Evolutionary conservation across 2,113 vertebrate genomes (phyloP).

Genomic region (Ciconia boyciana): DNA sequence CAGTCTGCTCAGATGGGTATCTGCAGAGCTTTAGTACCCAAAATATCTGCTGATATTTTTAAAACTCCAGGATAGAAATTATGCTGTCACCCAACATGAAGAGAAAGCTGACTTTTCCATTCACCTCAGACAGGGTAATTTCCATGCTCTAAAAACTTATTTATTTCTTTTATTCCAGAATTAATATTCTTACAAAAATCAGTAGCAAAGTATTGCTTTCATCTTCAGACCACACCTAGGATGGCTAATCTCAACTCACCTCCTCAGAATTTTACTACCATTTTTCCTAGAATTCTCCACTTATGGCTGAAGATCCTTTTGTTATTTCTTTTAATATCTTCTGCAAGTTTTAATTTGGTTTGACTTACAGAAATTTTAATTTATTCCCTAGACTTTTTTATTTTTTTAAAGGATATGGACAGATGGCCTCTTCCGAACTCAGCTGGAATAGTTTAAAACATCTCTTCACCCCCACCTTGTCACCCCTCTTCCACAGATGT

Average conservation of each 20-base stretch:
- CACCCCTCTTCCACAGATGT: background rate
- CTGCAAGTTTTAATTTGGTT: background rate
- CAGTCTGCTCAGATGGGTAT: background rate
- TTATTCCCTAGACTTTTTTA: background rate
- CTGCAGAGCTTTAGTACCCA: background rate
- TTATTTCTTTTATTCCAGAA: background rate
- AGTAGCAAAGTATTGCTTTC: background rate
- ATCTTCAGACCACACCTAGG: background rate
- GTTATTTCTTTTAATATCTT: background rate
- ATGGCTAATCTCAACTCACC: background rate
- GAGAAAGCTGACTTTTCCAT: background rate
- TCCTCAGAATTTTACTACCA: background rate
- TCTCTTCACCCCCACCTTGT: background rate
- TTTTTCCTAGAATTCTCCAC: background rate
- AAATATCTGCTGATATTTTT: background rate
- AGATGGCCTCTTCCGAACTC: background rate
- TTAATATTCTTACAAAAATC: background rate
- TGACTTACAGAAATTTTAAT: background rate
- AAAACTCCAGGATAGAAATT: background rate
- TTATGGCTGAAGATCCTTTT: background rate
- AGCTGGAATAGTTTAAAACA: background rate
- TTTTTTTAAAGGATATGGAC: background rate
- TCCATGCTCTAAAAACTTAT: background rate
- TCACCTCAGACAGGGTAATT: background rate
- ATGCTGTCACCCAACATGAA: background rate